Percentiles rank a stretch among this genome's conserved stretches.
These are phyloP conservation scores for Pomacea maculata DNA, from an alignment of 1,140 invertebrate genomes.

Conservation along the genomic window DNA sequence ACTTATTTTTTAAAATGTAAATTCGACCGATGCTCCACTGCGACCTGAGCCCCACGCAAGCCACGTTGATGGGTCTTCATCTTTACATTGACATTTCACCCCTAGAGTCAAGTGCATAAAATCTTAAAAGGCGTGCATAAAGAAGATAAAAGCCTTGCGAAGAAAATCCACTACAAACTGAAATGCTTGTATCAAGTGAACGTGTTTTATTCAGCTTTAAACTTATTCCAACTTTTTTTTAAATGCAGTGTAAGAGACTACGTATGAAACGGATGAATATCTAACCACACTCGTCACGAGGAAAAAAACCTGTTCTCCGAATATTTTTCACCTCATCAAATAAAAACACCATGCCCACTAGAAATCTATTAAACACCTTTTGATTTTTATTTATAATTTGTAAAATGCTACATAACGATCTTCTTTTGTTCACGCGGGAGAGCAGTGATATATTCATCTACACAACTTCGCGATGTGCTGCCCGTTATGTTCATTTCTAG, in stretches of 20 bases:
- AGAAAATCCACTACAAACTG: background rate
- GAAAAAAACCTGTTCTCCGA: background rate
- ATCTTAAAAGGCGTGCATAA: conserved; percentile 2
- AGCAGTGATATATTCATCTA: too few relatives aligned
- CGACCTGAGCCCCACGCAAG: background rate
- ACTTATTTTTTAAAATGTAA: background rate
- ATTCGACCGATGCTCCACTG: background rate
- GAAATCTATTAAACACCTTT: too few relatives aligned
- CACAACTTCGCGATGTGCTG: too few relatives aligned
- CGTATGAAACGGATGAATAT: too few relatives aligned
- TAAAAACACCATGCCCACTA: background rate
- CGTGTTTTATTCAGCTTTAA: background rate
- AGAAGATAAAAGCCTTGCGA: background rate
- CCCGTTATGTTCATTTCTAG: too few relatives aligned
- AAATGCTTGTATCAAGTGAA: background rate
- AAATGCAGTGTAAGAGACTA: too few relatives aligned
- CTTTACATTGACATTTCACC: conserved; percentile 17
- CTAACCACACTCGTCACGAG: too few relatives aligned
- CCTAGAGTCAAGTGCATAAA: conserved; percentile 18
- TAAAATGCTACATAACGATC: too few relatives aligned
- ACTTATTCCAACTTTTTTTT: background rate
- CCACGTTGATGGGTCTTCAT: conserved; percentile 1
- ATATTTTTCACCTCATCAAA: background rate
- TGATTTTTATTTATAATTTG: too few relatives aligned
- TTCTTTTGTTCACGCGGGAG: too few relatives aligned